phyloP scores from a whole-genome alignment of 2,797 vertebrate species.

The Botia kubotai region DNA sequence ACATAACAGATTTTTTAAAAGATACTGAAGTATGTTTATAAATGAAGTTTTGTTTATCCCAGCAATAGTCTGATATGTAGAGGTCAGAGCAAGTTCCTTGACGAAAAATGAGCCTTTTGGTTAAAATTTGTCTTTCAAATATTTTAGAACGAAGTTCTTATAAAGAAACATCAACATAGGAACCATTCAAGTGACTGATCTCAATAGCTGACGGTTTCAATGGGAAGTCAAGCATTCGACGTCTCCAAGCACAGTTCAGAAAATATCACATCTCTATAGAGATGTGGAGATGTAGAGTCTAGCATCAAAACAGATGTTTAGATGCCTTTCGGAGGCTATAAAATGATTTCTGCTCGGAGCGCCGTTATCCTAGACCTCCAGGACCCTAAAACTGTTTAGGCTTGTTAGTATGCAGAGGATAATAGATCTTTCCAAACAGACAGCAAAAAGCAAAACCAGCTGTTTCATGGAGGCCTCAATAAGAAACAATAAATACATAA shows the following conservation, averaged over 20 bases:
- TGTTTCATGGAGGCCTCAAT: constrained; percentile 4
- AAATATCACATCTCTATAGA: constrained; percentile 31
- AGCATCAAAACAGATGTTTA: constrained; percentile 14
- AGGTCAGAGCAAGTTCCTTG: neutral
- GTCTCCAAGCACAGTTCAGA: constrained; percentile 20
- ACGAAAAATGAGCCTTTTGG: neutral
- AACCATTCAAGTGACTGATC: neutral
- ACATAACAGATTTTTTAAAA: too few species aligned
- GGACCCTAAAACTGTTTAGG: constrained; percentile 46
- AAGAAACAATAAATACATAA: neutral
- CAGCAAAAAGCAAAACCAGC: constrained; percentile 12
- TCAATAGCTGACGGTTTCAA: neutral
- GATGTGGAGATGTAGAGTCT: constrained; percentile 35
- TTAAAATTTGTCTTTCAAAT: neutral
- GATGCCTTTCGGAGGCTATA: constrained; percentile 53
- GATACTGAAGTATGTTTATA: too few species aligned
- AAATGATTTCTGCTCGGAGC: constrained; percentile 54
- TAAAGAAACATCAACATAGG: neutral
- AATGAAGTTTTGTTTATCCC: too few species aligned
- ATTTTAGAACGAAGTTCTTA: too few species aligned
- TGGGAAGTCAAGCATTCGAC: neutral
- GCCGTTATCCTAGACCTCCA: constrained; percentile 52
- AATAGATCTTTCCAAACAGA: neutral
- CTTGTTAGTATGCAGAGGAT: neutral
- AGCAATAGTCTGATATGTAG: too few species aligned